Percentiles rank a stretch among this genome's conserved stretches.
phyloP scores from a whole-genome alignment of 92 coral and sea anemone genomes.

The Chrysogorgia sp. region DNA sequence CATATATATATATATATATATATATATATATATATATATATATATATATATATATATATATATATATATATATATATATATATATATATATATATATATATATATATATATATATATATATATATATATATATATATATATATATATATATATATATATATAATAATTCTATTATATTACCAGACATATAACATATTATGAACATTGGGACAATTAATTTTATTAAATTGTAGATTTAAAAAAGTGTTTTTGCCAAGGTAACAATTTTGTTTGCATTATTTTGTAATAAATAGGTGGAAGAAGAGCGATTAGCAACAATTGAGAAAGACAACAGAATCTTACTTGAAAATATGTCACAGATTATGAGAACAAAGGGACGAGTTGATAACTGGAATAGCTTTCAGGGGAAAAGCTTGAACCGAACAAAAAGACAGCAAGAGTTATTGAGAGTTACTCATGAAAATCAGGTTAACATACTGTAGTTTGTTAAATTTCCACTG shows the following conservation, averaged over 20 bases:
- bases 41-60: no score
- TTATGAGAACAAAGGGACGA: constrained; percentile 93
- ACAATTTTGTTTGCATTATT: background rate
- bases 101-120: no score
- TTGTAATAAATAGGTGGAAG: constrained; percentile 72
- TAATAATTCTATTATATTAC: no score
- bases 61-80: no score
- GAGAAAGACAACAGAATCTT: constrained; percentile 93
- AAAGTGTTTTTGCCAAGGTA: background rate
- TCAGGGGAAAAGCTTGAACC: constrained; percentile 87
- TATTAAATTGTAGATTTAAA: background rate
- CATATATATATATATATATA: no score
- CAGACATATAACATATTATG: no score
- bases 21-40: no score
- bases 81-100: no score
- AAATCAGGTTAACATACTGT: constrained; percentile 70
- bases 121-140: no score
- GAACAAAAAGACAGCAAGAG: constrained; percentile 93
- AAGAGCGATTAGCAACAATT: constrained; percentile 87
- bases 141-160: no score
- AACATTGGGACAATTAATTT: no score
- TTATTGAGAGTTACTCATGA: constrained; percentile 92
- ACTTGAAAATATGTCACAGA: constrained; percentile 92
- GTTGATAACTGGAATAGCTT: constrained; percentile 96
- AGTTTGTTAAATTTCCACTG: background rate